These are phyloP conservation scores for Hipparchia sbordonii DNA, from an alignment of 2,888 invertebrate species.

Conservation along the genomic window DNA sequence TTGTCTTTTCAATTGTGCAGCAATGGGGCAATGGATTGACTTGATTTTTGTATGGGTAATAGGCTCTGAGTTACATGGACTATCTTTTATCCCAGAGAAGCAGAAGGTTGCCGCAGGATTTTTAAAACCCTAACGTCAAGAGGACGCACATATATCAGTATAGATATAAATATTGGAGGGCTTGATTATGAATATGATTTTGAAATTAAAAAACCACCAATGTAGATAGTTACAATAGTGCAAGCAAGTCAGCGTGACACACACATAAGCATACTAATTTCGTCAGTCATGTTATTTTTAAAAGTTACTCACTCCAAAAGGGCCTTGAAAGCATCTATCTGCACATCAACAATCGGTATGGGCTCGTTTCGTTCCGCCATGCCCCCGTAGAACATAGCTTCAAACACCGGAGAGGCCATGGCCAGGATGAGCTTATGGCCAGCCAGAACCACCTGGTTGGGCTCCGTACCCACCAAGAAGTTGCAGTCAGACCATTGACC, in stretches of 20 bases:
- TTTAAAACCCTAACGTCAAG: no score
- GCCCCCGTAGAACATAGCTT: conserved; percentile 93
- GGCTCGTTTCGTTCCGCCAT: conserved; percentile 91
- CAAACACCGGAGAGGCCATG: conserved; percentile 94
- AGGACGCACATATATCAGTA: no score
- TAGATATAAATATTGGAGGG: no score
- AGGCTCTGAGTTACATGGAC: no score
- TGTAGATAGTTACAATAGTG: not conserved
- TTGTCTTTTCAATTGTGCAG: no score
- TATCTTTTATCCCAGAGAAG: no score
- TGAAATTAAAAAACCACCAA: no score
- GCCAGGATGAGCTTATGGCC: conserved; percentile 92
- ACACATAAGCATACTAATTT: not conserved
- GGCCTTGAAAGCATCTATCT: conserved; percentile 93
- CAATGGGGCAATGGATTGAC: no score
- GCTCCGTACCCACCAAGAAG: conserved; percentile 90
- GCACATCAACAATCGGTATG: conserved; percentile 91
- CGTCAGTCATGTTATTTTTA: not conserved
- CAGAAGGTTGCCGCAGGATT: no score
- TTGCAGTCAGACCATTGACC: conserved; percentile 93
- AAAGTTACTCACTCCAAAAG: conserved; percentile 85
- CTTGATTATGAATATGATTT: no score
- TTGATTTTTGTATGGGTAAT: no score
- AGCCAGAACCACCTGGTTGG: conserved; percentile 87
- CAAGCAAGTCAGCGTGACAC: not conserved